A percentile compares a stretch with the other conserved stretches of the same genome.
Conservation (phyloP, 2,113 vertebrate species). For the Petroica traversi region DNA sequence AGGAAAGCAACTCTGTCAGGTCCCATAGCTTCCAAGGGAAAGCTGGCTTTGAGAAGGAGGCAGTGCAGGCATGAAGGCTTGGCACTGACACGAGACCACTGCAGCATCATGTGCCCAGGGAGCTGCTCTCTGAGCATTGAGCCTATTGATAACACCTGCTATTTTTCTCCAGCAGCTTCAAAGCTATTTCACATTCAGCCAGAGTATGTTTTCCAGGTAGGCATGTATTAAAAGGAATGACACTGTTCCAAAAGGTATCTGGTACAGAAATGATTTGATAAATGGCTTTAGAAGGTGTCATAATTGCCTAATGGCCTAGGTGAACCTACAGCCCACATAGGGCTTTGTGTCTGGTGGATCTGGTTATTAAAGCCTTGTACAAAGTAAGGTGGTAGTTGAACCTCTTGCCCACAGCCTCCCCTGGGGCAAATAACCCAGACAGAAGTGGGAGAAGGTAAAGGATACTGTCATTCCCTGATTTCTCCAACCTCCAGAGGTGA, state of each 20-base stretch:
- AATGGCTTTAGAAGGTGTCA: background rate
- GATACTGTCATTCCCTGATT: background rate
- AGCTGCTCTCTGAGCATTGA: background rate
- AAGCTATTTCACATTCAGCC: background rate
- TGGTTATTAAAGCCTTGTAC: background rate
- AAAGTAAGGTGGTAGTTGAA: background rate
- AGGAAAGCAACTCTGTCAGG: background rate
- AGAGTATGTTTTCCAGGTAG: background rate
- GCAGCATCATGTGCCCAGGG: background rate
- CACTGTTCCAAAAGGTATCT: background rate
- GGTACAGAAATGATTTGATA: background rate
- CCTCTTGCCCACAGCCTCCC: background rate
- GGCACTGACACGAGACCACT: accelerated
- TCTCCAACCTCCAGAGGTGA: background rate
- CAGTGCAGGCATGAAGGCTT: accelerated
- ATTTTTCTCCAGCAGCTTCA: background rate
- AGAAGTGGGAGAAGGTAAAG: background rate
- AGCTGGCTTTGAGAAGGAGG: background rate
- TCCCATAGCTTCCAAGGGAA: background rate
- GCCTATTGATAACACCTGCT: background rate
- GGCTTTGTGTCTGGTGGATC: background rate
- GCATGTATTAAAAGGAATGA: background rate
- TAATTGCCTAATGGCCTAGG: background rate
- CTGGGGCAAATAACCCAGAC: background rate
- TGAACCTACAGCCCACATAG: accelerated